A percentile compares a stretch with the other conserved stretches of the same genome.
Conservation (phyloP, 2,888 invertebrate genomes). For the Strigamia maritima region DNA sequence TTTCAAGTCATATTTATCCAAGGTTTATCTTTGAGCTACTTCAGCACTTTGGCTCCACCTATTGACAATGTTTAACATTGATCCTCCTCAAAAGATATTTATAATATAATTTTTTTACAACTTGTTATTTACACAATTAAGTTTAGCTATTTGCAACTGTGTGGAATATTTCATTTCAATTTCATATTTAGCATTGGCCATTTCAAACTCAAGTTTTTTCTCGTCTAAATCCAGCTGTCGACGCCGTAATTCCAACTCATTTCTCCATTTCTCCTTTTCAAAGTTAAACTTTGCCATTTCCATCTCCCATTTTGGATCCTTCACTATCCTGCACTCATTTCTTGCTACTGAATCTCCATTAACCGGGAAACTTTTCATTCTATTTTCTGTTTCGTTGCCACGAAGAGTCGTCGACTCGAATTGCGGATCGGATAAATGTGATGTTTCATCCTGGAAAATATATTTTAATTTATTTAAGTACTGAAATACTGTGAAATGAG, state of each 20-base stretch:
- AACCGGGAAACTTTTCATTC: not conserved
- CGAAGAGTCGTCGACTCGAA: too few species aligned
- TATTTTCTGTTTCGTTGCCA: not conserved
- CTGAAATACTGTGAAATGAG: too few species aligned
- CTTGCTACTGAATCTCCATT: not conserved
- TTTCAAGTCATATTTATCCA: too few species aligned
- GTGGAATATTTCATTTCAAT: not conserved
- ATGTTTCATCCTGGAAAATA: not conserved
- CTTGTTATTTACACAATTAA: not conserved
- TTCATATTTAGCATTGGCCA: not conserved
- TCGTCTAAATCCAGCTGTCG: not conserved
- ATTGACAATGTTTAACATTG: not conserved
- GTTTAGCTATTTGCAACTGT: not conserved
- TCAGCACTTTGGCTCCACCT: not conserved
- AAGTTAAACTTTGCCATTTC: not conserved
- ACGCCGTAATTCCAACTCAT: not conserved
- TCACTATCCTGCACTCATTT: not conserved
- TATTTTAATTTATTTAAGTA: not conserved
- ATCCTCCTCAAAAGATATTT: not conserved
- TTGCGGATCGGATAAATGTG: not conserved
- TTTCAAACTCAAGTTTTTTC: not conserved
- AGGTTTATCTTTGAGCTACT: too few species aligned
- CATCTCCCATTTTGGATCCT: not conserved
- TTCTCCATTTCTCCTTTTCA: not conserved
- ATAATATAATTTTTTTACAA: not conserved